Percentiles rank a stretch among this genome's conserved stretches.
Evolutionary conservation across 2,113 vertebrate genomes (phyloP).

Genomic region (Microtus montanus): DNA sequence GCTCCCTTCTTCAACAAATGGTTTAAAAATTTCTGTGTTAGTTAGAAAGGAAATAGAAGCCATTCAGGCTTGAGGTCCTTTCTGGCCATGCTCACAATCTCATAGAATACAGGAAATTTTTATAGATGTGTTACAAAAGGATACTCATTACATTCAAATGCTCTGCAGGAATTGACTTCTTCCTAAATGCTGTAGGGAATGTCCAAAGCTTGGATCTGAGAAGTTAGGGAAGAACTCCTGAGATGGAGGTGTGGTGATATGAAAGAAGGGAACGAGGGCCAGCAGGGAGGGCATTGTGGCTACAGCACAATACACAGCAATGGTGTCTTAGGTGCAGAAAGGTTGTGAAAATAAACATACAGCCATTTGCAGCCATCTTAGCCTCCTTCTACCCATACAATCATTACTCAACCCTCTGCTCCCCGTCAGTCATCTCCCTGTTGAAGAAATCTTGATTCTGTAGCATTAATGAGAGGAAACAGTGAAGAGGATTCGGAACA

Average conservation of each 20-base stretch:
- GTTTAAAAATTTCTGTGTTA: conserved; percentile 16
- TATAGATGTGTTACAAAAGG: neutral
- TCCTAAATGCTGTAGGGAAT: neutral
- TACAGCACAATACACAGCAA: neutral
- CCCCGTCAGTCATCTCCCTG: neutral
- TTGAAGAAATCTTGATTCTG: neutral
- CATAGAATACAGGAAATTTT: neutral
- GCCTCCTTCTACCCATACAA: neutral
- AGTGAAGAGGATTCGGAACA: neutral
- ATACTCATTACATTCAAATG: neutral
- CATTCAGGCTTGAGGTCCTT: conserved; percentile 15
- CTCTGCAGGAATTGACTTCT: neutral
- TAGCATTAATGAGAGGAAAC: neutral
- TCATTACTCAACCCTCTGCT: neutral
- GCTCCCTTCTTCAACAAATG: neutral
- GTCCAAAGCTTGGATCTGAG: neutral
- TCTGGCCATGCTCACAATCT: neutral
- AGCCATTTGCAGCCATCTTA: neutral
- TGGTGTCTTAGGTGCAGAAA: neutral
- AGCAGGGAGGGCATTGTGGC: neutral
- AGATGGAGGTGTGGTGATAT: neutral
- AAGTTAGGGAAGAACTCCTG: neutral
- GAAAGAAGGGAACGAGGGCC: neutral
- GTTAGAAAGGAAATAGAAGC: conserved; percentile 31
- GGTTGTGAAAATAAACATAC: neutral